Evolutionary conservation across 1,140 invertebrate genomes (phyloP), one percentile per base, ranked within the genome.

Genomic region (Aphelinus atriplicis): DNA sequence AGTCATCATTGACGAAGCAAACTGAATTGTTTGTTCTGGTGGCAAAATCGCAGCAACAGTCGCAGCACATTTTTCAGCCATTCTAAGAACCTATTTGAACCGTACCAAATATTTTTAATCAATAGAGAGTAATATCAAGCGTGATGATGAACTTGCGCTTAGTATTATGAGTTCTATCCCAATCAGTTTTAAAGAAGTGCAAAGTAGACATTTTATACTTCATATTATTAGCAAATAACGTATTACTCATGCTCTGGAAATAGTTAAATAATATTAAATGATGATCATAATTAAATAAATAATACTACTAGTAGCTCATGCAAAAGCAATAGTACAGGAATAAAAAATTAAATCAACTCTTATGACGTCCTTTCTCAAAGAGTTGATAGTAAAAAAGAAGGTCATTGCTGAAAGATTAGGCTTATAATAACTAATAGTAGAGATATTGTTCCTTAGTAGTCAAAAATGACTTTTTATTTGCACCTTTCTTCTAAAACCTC

Each of bases 1-100:
- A 45, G 93, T 92, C 77, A 98, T 96, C 71, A 98, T 92, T 2
- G 96, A 94, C 77, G 93, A 92, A 1, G 94, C 85, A 48, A 94
- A 88, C 65, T 91, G 88, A 48, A 94, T 90, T 73, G 92, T 91
- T 71, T 91, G 88, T 78, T 93, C 91, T 0, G 94, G 89, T 45
- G 94, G 93, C 74, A 96, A 85, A 63, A 92, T 90, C 47, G 89
- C 89, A 1, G 94, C 94, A 65, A 96, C 91, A n/a, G 93, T 91
- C 57, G 92, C 91, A 2, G 91, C 90, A 83, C 92, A 93, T 58
- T 90, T 90, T 79, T 94, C 92, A 10, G 91, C 91, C 50, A 89
- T 88, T 78, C 90, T 84, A 6, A 90, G 83, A 69, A 91, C 88
- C 88, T 91, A 53, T 9, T 53, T 53, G 51, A 6, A 53, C 51